phyloP scores from a whole-genome alignment of 2,888 invertebrate species.

The Hydroisotoma schaefferi region DNA sequence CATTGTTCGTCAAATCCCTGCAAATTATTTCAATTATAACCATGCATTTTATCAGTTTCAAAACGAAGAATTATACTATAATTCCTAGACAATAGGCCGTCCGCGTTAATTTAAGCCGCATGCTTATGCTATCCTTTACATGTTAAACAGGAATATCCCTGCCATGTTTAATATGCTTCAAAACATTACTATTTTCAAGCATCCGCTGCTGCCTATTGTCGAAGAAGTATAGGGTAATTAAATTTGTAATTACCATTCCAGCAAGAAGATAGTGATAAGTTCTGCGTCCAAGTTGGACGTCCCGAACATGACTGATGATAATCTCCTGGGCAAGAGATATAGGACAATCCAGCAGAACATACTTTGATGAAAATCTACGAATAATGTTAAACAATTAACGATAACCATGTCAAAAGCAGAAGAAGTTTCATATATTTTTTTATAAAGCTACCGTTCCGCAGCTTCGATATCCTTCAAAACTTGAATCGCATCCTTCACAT shows the following conservation, averaged over 20 bases:
- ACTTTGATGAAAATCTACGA: conserved; percentile 71
- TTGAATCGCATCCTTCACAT: conserved; percentile 80
- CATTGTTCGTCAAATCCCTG: conserved; percentile 95
- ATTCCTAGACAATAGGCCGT: no score
- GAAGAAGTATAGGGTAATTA: no score
- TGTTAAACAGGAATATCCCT: no score
- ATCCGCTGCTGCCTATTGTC: no score
- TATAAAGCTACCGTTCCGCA: conserved; percentile 62
- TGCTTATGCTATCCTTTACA: no score
- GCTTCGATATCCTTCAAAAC: conserved; percentile 80
- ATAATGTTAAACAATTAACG: neutral
- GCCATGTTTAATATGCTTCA: no score
- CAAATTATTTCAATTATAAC: conserved; percentile 27
- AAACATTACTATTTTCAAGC: no score
- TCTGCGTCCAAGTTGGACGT: conserved; percentile 78
- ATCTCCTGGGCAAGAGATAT: conserved; percentile 87
- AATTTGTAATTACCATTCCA: conserved; percentile 65
- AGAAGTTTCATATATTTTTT: neutral
- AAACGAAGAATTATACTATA: neutral
- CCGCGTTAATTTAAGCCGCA: no score
- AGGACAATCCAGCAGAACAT: conserved; percentile 84
- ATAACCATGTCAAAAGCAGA: neutral
- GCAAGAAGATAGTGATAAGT: conserved; percentile 90
- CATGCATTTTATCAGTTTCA: neutral
- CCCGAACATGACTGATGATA: conserved; percentile 84